These are phyloP conservation scores for Semnornis frantzii DNA, from an alignment of 2,113 vertebrate species.

Conservation along the genomic window DNA sequence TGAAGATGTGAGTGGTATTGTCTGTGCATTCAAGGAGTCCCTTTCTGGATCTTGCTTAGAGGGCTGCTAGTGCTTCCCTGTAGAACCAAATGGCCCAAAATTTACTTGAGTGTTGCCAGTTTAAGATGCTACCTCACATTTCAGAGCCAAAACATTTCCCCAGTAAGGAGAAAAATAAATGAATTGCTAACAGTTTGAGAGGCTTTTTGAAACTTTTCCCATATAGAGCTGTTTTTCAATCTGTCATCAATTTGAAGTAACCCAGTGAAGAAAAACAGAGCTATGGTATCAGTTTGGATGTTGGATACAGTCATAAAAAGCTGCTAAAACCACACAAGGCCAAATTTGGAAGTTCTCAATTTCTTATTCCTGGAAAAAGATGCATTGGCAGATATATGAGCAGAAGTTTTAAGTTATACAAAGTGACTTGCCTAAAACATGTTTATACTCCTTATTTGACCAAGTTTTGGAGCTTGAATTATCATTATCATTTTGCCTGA, in stretches of 20 bases:
- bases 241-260: slow-evolving; percentile 56
- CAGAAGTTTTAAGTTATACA: slow-evolving; percentile 41
- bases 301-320: slow-evolving; percentile 51
- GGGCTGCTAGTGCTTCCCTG: neutral
- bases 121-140: slow-evolving; percentile 14
- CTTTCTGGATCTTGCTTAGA: neutral
- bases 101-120: neutral
- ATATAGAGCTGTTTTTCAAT: slow-evolving; percentile 42
- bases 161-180: slow-evolving; percentile 28
- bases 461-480: neutral
- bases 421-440: neutral
- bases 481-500: neutral
- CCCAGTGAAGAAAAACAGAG: slow-evolving; percentile 33
- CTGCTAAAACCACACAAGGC: slow-evolving; percentile 38
- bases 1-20: neutral
- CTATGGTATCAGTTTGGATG: slow-evolving; percentile 34
- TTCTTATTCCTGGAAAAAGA: slow-evolving; percentile 54
- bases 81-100: slow-evolving; percentile 16
- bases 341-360: slow-evolving; percentile 23
- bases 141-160: slow-evolving; percentile 22
- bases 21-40: neutral
- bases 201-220: slow-evolving; percentile 32
- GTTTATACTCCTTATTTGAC: slow-evolving; percentile 22
- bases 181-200: slow-evolving; percentile 34
- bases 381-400: neutral